Evolutionary conservation across 2,888 invertebrate species (phyloP), one percentile per base, ranked within the genome.

Genomic region (Lasioglossum lativentre): DNA sequence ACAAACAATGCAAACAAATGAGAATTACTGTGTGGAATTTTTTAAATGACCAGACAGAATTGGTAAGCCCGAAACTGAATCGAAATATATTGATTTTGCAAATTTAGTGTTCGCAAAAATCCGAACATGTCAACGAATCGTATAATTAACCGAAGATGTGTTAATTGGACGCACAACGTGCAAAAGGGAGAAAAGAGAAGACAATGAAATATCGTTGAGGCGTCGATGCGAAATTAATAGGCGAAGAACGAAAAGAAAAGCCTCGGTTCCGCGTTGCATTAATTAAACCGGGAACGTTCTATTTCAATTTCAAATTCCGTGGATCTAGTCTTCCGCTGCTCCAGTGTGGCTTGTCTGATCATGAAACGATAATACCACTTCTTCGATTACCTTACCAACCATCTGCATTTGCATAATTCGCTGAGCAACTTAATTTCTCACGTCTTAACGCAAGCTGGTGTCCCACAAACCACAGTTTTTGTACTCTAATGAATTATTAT

Each of bases 381-480:
- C 77, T 89, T 86, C 79, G 82, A 82, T 77, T 84, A 84, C 80
- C 82, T 63, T 80, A 27, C 85, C 91, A 81, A 86, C 91, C 78
- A 88, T 83, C 88, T 82, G 78, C 68, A 90, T 90, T 91, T 90
- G 85, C 89, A 91, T 91, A 90, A 91, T 89, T 90, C 85, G 66
- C 72, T 68, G 77, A 72, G 78, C 84, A 90, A 90, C 86, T 90
- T 90, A 85, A 90, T 88, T 88, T 89, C 89, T 84, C 82, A 27
- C 78, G 73, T 82, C 87, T 83, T 81, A 45, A 47, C 76, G 73
- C 56, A 45, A 38, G 30, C 30, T 30, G 38, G 72, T 63, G 63
- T 47, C 73, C 68, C 68, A 42, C 47, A 42, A 52, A 47, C 38
- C 56, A 45, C 78, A 76, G 77, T 76, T 85, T 42, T 71, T 42